A percentile compares a stretch with the other conserved stretches of the same genome.
phyloP scores from a whole-genome alignment of 2,113 vertebrate species.

The Osmerus mordax region DNA sequence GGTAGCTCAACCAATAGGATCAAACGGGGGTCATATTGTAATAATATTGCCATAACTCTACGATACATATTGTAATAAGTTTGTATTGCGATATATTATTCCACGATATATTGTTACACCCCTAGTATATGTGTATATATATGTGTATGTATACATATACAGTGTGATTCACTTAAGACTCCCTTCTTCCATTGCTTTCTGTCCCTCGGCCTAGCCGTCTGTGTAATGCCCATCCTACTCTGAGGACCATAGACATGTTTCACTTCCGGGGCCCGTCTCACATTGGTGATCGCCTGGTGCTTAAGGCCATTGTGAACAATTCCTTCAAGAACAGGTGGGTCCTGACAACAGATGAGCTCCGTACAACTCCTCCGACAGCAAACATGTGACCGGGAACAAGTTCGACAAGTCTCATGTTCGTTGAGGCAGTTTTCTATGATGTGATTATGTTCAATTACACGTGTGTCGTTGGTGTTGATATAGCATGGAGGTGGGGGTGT shows the following conservation, averaged over 20 bases:
- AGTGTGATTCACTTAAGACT: not conserved
- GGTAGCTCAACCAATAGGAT: too few relatives aligned
- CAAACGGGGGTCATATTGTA: too few relatives aligned
- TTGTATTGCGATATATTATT: too few relatives aligned
- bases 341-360: not conserved
- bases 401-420: not conserved
- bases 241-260: constrained; percentile 96
- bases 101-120: too few relatives aligned
- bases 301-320: constrained; percentile 97
- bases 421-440: not conserved
- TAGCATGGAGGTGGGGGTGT: constrained; percentile 97
- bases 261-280: constrained; percentile 93
- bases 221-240: constrained; percentile 84
- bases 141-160: too few relatives aligned
- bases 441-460: not conserved
- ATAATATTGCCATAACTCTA: too few relatives aligned
- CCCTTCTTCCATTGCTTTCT: not conserved
- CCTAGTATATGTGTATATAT: too few relatives aligned
- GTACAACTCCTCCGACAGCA: not conserved
- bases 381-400: not conserved
- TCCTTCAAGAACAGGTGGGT: constrained; percentile 81
- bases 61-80: too few relatives aligned
- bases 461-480: constrained; percentile 1
- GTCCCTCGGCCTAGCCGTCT: constrained; percentile 75
- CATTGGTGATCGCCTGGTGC: constrained; percentile 87